Base-by-base conservation (phyloP, 1,140 invertebrate genomes). In the Hylyphantes graminicola region DNA sequence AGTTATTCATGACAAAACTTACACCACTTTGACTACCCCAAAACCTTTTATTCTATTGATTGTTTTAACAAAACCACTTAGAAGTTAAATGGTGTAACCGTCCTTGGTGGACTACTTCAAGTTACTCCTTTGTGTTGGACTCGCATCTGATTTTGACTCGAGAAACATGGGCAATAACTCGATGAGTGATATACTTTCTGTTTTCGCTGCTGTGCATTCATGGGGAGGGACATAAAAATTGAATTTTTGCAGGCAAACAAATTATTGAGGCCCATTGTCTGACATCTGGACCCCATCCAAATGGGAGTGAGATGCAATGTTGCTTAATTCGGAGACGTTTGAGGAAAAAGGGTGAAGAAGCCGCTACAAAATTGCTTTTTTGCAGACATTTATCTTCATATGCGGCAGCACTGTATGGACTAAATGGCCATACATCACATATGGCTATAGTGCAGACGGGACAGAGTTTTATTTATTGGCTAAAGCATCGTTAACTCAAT, bases 91-190 rank as follows among this genome's bases (percentile, higher is more conserved):
- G 35, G 35, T 35, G 35, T 35, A 35, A 35, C 35, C 35, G 35
- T 35, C 5, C 35, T 35, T 35, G 35, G 35, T 35, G 35, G 35
- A 35, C 5, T 2, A 35, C 35, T 35, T 67, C 19, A 67, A 21
- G 35, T 35, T 35, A 35, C 35, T 35, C 35, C 5, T 35, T 51
- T 70, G 59, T n/a, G 10, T 48, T 59, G 61, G 50, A 55, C 65
- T n/a, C 57, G 59, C 79, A 64, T 81, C 67, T 81, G 79, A 81
- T 61, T 81, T 81, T 81, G 79, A 81, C 68, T 81, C 21, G 13
- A 15, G 51, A 35, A 35, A 78, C 76, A 80, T 70, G 57, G 54
- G 68, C 21, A 73, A 81, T 81, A 73, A 73, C 79, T n/a, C 54
- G 54, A 64, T 54, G 57, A 73, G 79, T 81, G 73, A 81, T 81